A percentile compares a stretch with the other conserved stretches of the same genome.
phyloP scores from a whole-genome alignment of 1,140 invertebrate species.

The Ganaspis sp. region DNA sequence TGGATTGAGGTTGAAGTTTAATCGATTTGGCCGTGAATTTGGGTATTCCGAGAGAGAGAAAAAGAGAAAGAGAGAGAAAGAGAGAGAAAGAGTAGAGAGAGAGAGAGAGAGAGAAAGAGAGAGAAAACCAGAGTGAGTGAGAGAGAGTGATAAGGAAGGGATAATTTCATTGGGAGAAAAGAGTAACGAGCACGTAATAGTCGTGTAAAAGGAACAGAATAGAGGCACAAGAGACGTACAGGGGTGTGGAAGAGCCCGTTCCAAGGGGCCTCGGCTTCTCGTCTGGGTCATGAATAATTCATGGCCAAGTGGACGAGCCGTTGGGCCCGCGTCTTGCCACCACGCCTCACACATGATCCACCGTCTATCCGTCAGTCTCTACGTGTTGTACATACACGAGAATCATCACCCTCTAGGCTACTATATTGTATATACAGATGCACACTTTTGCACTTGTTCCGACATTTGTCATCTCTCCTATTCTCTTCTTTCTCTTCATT shows the following conservation, averaged over 20 bases:
- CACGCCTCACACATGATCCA: slow-evolving; percentile 68
- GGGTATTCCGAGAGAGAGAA: too few relatives aligned
- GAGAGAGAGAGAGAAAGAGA: not conserved
- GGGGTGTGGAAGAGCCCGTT: slow-evolving; percentile 12
- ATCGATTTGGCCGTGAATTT: slow-evolving; percentile 33
- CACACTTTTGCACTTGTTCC: slow-evolving; percentile 40
- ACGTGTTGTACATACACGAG: slow-evolving; percentile 50
- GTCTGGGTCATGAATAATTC: slow-evolving; percentile 69
- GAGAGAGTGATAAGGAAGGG: slow-evolving; percentile 17
- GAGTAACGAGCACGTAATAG: slow-evolving; percentile 40
- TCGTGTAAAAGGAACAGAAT: slow-evolving; percentile 31
- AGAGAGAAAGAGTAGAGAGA: not conserved
- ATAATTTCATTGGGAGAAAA: slow-evolving; percentile 24
- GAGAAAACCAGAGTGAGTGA: slow-evolving; percentile 29
- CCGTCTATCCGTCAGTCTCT: slow-evolving; percentile 49
- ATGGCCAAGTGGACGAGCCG: slow-evolving; percentile 59
- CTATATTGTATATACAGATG: slow-evolving; percentile 45
- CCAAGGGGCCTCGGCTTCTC: slow-evolving; percentile 23
- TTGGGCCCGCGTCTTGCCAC: slow-evolving; percentile 62
- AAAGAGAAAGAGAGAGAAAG: slow-evolving; percentile 28
- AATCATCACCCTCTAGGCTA: not conserved
- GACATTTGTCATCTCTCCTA: not conserved
- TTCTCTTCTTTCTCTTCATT: not conserved
- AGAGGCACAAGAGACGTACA: slow-evolving; percentile 1
- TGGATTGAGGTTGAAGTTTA: slow-evolving; percentile 13